Evolutionary conservation across 1,140 invertebrate genomes (phyloP).

Genomic region (Hyposmocoma kahamanoa): DNA sequence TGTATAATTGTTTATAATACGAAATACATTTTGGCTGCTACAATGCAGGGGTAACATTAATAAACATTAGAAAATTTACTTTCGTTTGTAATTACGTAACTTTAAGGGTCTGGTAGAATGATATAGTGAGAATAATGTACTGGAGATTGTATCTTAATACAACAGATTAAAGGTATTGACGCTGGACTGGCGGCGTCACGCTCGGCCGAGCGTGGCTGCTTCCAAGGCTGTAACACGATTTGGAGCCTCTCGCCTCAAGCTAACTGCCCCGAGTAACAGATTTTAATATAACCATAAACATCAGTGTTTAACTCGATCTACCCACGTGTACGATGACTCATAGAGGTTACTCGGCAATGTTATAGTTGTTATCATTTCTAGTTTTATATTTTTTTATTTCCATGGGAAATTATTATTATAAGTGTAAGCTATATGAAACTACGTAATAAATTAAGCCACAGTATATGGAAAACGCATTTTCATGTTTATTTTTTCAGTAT

Average conservation of each 20-base stretch:
- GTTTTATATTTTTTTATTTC: no score
- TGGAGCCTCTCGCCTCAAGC: slow-evolving; percentile 35
- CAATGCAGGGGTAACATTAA: no score
- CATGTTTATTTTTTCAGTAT: no score
- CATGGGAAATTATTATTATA: no score
- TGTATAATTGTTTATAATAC: no score
- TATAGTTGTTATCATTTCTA: not conserved
- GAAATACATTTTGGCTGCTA: no score
- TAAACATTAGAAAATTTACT: no score
- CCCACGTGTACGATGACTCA: not conserved
- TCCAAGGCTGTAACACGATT: slow-evolving; percentile 60
- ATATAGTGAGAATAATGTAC: not conserved
- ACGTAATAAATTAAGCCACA: no score
- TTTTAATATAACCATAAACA: slow-evolving; percentile 27
- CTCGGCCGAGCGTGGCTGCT: slow-evolving; percentile 49
- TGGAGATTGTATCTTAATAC: slow-evolving; percentile 22
- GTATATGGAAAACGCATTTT: no score
- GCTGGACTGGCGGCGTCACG: slow-evolving; percentile 42
- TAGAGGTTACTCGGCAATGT: no score
- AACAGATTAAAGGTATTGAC: slow-evolving; percentile 51
- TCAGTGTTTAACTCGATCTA: not conserved
- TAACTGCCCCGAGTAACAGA: slow-evolving; percentile 34
- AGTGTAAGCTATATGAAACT: no score
- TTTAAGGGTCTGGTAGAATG: not conserved
- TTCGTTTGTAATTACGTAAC: not conserved